These are phyloP conservation scores for Urechis unicinctus DNA, from an alignment of 2,888 invertebrate species.

Conservation along the genomic window DNA sequence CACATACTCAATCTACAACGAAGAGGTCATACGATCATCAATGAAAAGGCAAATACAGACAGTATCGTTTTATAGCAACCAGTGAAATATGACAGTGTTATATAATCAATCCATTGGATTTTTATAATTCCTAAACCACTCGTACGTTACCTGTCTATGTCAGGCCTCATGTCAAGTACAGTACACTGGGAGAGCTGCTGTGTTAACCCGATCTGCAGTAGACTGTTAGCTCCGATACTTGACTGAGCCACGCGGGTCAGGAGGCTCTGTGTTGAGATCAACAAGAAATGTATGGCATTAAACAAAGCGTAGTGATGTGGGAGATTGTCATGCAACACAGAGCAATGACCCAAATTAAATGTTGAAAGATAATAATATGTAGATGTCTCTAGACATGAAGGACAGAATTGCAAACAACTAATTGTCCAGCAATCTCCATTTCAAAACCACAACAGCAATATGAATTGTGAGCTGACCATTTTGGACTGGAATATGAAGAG, in stretches of 20 bases:
- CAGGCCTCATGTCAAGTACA: conserved; percentile 43
- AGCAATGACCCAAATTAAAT: neutral
- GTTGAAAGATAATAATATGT: too few relatives aligned
- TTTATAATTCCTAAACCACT: too few relatives aligned
- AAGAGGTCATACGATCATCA: too few relatives aligned
- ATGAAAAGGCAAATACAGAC: too few relatives aligned
- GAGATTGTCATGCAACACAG: neutral
- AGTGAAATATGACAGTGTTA: too few relatives aligned
- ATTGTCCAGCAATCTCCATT: too few relatives aligned
- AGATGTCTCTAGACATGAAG: neutral
- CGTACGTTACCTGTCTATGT: conserved; percentile 35
- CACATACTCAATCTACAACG: too few relatives aligned
- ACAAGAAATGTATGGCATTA: neutral
- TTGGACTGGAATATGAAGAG: conserved; percentile 83
- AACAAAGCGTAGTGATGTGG: neutral
- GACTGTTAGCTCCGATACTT: conserved; percentile 38
- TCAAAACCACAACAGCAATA: too few relatives aligned
- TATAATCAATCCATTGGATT: too few relatives aligned
- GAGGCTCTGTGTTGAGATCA: conserved; percentile 29
- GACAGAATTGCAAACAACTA: neutral
- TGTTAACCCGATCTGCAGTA: conserved; percentile 43
- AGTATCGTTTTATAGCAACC: too few relatives aligned
- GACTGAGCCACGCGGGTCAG: conserved; percentile 39
- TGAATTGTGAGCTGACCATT: conserved; percentile 58
- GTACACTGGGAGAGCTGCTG: conserved; percentile 38